A percentile compares a stretch with the other conserved stretches of the same genome.
These are phyloP conservation scores for Cavia aperea DNA, from an alignment of 2,113 vertebrate species.

Conservation along the genomic window DNA sequence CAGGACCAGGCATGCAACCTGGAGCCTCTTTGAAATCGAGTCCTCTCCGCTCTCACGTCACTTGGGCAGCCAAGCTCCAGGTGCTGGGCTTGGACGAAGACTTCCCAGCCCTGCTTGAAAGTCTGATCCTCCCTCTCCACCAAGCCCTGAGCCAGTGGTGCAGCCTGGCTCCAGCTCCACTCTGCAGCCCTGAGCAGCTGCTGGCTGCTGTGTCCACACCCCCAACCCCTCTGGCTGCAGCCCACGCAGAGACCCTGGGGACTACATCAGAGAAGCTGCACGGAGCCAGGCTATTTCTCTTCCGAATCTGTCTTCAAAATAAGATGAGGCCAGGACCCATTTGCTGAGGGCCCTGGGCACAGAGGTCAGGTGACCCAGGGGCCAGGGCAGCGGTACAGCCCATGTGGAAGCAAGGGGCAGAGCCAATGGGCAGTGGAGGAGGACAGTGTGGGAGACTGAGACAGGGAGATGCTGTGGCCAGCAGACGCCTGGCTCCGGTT, in stretches of 20 bases:
- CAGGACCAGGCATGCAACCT: fast-evolving
- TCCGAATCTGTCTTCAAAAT: not conserved
- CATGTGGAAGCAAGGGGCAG: not conserved
- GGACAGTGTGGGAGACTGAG: too few species aligned
- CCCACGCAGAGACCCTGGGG: fast-evolving
- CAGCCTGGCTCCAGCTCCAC: fast-evolving
- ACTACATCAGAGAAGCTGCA: not conserved
- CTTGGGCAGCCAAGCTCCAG: not conserved
- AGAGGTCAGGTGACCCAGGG: not conserved
- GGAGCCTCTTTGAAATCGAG: not conserved
- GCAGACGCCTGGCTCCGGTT: fast-evolving
- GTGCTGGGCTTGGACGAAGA: not conserved
- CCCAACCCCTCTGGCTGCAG: not conserved
- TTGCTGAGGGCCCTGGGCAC: not conserved
- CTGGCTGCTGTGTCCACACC: not conserved
- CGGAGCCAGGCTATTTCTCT: not conserved
- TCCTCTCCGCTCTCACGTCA: not conserved
- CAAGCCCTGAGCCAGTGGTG: not conserved
- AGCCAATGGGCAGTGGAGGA: not conserved
- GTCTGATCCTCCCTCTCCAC: too few species aligned
- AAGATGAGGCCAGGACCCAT: not conserved
- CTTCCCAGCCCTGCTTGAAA: not conserved
- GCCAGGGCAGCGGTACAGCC: not conserved
- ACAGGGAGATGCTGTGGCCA: not conserved
- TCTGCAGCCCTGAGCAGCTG: fast-evolving